Evolutionary conservation across 2,888 invertebrate genomes (phyloP).

Genomic region (Sussaba pulchella): DNA sequence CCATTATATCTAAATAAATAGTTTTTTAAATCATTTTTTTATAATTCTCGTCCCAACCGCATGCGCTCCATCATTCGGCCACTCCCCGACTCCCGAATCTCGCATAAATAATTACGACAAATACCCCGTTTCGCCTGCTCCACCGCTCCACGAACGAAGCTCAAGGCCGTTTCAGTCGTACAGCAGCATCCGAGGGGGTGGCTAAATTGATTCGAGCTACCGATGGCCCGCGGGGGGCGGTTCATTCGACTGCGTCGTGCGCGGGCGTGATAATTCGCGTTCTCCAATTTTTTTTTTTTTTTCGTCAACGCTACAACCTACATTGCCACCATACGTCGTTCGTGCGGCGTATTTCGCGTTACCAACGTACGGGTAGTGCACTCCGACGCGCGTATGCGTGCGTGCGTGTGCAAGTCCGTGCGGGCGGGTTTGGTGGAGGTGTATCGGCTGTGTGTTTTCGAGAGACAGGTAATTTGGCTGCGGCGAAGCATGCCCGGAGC

Average conservation of each 20-base stretch:
- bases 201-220: constrained; percentile 65
- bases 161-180: constrained; percentile 28
- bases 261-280: constrained; percentile 18
- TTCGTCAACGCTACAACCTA: constrained; percentile 26
- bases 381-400: constrained; percentile 48
- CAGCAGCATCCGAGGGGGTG: constrained; percentile 40
- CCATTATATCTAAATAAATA: no score
- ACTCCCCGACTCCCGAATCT: no score
- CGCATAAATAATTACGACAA: no score
- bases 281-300: constrained; percentile 31
- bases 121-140: neutral
- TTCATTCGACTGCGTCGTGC: constrained; percentile 18
- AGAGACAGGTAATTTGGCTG: constrained; percentile 76
- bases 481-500: constrained; percentile 72
- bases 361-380: no score
- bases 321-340: neutral
- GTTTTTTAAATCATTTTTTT: no score
- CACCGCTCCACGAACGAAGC: constrained; percentile 13
- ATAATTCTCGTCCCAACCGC: no score
- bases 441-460: constrained; percentile 61
- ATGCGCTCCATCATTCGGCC: no score
- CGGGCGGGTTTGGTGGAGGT: neutral
- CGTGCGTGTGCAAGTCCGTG: constrained; percentile 17
- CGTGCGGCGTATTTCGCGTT: neutral
- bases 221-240: constrained; percentile 10